A percentile compares a stretch with the other conserved stretches of the same genome.
These are phyloP conservation scores for Hirtodrosophila cameraria DNA, from an alignment of 2,888 invertebrate species.

Conservation along the genomic window DNA sequence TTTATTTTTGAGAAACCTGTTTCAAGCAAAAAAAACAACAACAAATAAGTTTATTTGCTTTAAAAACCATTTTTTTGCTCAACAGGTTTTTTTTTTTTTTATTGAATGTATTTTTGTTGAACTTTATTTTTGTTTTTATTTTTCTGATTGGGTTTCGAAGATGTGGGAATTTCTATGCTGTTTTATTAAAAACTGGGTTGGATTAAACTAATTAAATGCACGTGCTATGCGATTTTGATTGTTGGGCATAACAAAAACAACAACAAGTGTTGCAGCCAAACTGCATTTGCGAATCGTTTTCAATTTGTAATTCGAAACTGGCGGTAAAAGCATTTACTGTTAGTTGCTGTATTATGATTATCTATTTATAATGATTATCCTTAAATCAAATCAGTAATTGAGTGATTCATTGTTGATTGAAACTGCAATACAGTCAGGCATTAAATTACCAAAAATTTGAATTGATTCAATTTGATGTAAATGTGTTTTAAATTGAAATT, in stretches of 20 bases:
- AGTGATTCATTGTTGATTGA: no score
- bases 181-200: constrained; percentile 5
- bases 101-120: constrained; percentile 14
- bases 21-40: constrained; percentile 46
- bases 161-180: constrained; percentile 51
- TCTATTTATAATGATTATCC: no score
- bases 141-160: constrained; percentile 8
- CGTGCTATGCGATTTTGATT: constrained; percentile 11
- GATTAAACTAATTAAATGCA: constrained; percentile 28
- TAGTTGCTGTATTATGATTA: no score
- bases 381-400: no score
- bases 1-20: constrained; percentile 61
- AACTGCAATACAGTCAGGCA: no score
- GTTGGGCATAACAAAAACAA: not conserved
- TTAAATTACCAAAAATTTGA: no score
- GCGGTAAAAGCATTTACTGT: no score
- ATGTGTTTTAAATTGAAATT: no score
- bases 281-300: no score
- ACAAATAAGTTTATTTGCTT: constrained; percentile 40
- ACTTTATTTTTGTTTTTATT: constrained; percentile 8
- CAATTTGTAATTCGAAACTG: no score
- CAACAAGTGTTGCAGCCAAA: not conserved
- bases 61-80: constrained; percentile 52
- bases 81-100: constrained; percentile 60
- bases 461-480: no score